Conservation (phyloP, 2,113 vertebrate species). For the Odobenus rosmarus region DNA sequence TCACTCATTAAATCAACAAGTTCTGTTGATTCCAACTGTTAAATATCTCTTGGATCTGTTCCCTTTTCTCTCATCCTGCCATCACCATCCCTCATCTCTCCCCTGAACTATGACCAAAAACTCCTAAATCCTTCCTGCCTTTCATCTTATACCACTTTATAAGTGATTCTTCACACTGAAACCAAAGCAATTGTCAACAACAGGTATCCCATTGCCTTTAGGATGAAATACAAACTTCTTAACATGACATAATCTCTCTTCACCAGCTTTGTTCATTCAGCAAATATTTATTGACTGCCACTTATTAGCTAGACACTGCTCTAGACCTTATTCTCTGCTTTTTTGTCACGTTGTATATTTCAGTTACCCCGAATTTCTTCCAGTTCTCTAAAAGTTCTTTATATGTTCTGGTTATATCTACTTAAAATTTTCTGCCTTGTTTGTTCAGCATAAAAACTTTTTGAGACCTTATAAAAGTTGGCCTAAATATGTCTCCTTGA, state of each 20-base stretch:
- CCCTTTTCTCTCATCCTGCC: background rate
- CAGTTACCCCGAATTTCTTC: background rate
- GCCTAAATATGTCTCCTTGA: background rate
- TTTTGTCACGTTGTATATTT: background rate
- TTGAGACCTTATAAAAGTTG: background rate
- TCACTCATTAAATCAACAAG: background rate
- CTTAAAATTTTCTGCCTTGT: background rate
- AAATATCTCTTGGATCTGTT: background rate
- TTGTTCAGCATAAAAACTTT: background rate
- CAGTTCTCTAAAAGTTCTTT: background rate
- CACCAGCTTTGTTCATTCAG: background rate
- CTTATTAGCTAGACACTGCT: background rate
- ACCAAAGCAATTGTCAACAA: background rate
- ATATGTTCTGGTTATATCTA: background rate
- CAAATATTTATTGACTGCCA: background rate
- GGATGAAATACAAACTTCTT: background rate
- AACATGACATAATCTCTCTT: background rate
- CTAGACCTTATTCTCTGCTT: background rate
- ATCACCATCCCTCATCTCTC: background rate
- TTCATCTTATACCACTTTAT: background rate
- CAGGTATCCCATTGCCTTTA: background rate
- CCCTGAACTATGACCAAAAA: background rate
- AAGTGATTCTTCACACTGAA: background rate
- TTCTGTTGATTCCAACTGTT: background rate
- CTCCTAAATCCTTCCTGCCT: background rate